Evolutionary conservation across 2,888 invertebrate genomes (phyloP), one percentile per base, ranked within the genome.

Genomic region (Mechanitis mazaeus): DNA sequence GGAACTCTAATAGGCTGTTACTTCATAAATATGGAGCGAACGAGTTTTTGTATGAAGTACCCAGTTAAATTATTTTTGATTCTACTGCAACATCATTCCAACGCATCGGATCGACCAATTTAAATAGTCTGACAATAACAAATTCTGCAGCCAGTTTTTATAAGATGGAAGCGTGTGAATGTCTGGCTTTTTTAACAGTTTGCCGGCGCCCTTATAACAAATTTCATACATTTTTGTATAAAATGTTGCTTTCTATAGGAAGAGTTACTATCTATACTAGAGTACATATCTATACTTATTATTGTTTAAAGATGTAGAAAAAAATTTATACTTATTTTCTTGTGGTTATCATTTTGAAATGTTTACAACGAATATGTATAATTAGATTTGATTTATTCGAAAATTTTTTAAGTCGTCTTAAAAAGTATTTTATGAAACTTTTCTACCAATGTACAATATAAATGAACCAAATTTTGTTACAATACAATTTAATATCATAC

Each of bases 141-240:
- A 58, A 60, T 64, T 60, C 60, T 58, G 54, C 33, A 20, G 28
- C n/a, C 60, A 45, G 58, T 58, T 60, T 66, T 64, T 66, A 56
- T 46, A 55, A 50, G 45, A 47, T 47, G 42, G 33, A 53, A 60
- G 56, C 64, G 62, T 66, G 66, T 64, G 63, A 64, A 60, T 45
- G 55, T 61, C 56, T 62, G 47, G 60, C 54, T 59, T 66, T 63
- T 66, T 64, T 56, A 64, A 33, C 60, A 64, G 64, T 66, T 66
- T 59, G 58, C 66, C 61, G 64, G 56, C 61, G 50, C 61, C 61
- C 58, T 58, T 55, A 50, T 46, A 45, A 60, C 64, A 59, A 64
- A 61, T 66, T 64, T 56, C 60, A 60, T 66, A 58, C 47, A 60
- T 60, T 58, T 58, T 46, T 54, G 56, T 56, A 56, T 53, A 58